Base-by-base conservation (phyloP, 2,113 vertebrate species). In the Chauna torquata region DNA sequence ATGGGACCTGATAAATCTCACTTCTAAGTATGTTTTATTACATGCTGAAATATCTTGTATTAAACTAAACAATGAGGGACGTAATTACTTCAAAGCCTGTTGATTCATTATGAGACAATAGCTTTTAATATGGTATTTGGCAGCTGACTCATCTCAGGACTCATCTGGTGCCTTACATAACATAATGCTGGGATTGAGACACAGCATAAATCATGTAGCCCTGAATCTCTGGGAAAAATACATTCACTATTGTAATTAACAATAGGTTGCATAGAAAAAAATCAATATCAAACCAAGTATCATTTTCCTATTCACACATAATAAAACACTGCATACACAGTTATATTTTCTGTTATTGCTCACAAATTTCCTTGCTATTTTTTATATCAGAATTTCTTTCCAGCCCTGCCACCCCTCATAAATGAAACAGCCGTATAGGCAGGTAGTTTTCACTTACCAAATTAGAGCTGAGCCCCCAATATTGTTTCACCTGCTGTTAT, bases 51-150 rank as follows among this genome's bases (percentile, higher is more conserved):
- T 72, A 94, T 16, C 24, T 77, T 80, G 20, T 90, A 81, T 96
- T 70, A 94, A 96, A 90, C 65, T 92, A 96, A 97, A 92, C 55
- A 97, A 93, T 88, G 45, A 94, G 45, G 36, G 64, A 89, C 68
- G 92, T 97, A 96, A 97, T 97, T 94, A 91, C 62, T 90, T 94
- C 44, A 94, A 97, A 96, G 64, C 15, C 80, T 95, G 45, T 89
- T 96, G 94, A 81, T 97, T 93, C 42, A 82, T 94, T 96, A 79
- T 74, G 61, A 95, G 47, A 97, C 95, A 97, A 94, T 91, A 92
- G 69, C 27, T 71, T 92, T 94, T 92, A 97, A 93, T 64, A 64
- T 0, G 24, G 30, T 94, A 86, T 89, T 96, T 92, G 92, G 77
- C 92, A 93, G 59, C 75, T 86, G 88, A 95, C 34, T 96, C 75